phyloP scores from a whole-genome alignment of 2,888 invertebrate genomes.

The Pemphredon lugubris region DNA sequence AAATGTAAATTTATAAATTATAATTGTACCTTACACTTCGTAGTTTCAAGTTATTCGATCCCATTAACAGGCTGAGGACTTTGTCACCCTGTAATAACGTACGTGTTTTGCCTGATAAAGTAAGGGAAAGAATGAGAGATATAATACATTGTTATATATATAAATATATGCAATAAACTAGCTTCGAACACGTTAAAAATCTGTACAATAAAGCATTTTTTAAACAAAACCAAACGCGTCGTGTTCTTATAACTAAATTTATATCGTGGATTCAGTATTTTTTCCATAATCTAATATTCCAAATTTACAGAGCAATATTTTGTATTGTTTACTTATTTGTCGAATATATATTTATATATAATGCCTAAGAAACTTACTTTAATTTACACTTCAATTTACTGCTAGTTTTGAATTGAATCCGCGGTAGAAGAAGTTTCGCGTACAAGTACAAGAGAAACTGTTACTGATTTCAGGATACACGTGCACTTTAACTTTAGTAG shows the following conservation, averaged over 20 bases:
- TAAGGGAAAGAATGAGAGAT: constrained; percentile 23
- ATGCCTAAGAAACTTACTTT: no score
- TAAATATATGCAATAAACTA: constrained; percentile 48
- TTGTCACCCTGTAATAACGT: constrained; percentile 14
- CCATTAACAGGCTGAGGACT: constrained; percentile 27
- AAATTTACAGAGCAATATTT: no score
- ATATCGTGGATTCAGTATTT: no score
- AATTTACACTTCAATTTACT: no score
- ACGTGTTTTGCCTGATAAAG: constrained; percentile 25
- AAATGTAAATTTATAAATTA: constrained; percentile 80
- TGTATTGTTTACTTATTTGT: no score
- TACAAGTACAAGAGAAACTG: no score
- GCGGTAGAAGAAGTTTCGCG: no score
- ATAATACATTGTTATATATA: constrained; percentile 46
- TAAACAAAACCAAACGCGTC: constrained; percentile 38
- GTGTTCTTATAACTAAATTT: not conserved
- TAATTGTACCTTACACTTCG: constrained; percentile 76
- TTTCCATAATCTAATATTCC: no score
- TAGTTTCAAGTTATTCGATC: constrained; percentile 52
- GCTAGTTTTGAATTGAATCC: no score
- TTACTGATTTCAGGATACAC: no score
- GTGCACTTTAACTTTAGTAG: no score
- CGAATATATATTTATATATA: no score
- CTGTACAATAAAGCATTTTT: constrained; percentile 55
- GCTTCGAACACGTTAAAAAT: constrained; percentile 28